Percentiles rank a stretch among this genome's conserved stretches.
Conservation (phyloP, 2,888 invertebrate species). For the Melinaea menophilus region DNA sequence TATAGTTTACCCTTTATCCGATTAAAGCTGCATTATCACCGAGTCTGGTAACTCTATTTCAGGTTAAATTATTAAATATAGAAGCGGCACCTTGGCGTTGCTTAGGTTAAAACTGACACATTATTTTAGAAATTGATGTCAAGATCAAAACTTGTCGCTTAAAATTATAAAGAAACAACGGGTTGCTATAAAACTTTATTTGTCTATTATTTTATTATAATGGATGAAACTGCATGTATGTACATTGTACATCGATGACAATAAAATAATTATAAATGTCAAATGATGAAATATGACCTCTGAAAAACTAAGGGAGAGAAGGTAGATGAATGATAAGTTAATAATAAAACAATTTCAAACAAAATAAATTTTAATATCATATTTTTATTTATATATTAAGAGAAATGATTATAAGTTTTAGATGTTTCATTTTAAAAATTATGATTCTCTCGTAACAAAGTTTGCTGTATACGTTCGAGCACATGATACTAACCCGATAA, state of each 20-base stretch:
- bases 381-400: too few species aligned
- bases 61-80: too few species aligned
- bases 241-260: not conserved
- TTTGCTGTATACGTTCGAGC: slow-evolving; percentile 53
- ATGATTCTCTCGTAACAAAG: slow-evolving; percentile 40
- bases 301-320: too few species aligned
- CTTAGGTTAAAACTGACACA: not conserved
- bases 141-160: not conserved
- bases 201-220: not conserved
- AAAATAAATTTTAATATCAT: too few species aligned
- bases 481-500: slow-evolving; percentile 54
- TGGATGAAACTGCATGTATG: not conserved
- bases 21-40: too few species aligned
- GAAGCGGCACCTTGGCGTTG: too few species aligned
- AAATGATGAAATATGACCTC: too few species aligned
- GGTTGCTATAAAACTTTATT: not conserved
- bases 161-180: not conserved
- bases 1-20: too few species aligned
- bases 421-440: slow-evolving; percentile 3
- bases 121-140: not conserved
- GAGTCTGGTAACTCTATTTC: too few species aligned
- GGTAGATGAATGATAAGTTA: too few species aligned
- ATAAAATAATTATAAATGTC: too few species aligned
- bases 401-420: not conserved
- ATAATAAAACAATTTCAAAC: too few species aligned